A percentile compares a stretch with the other conserved stretches of the same genome.
These are phyloP conservation scores for Tridacna crocea DNA, from an alignment of 2,888 invertebrate genomes.

Conservation along the genomic window DNA sequence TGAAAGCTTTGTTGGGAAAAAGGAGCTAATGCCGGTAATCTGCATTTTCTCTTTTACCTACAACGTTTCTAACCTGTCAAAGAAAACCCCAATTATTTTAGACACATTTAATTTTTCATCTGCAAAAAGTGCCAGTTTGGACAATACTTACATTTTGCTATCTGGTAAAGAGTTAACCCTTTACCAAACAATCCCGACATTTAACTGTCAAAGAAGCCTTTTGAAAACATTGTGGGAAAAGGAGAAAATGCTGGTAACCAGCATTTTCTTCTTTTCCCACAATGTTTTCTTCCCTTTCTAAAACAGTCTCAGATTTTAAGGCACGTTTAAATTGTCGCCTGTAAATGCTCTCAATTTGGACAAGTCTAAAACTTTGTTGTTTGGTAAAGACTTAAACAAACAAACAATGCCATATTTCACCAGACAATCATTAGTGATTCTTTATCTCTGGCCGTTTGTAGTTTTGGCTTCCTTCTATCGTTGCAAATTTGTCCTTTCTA, in stretches of 20 bases:
- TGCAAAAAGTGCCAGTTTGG: no score
- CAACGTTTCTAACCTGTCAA: no score
- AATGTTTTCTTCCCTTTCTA: background rate
- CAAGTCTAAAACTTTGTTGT: background rate
- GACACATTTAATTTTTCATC: no score
- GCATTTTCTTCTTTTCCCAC: constrained; percentile 3
- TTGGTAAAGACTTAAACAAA: background rate
- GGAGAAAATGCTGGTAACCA: background rate
- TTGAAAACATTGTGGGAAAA: background rate
- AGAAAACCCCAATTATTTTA: no score
- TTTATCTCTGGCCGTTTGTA: no score
- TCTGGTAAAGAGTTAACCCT: no score
- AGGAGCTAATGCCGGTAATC: no score
- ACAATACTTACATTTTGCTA: no score
- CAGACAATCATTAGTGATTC: background rate
- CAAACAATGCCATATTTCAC: background rate
- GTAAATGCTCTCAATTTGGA: background rate
- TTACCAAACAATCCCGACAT: background rate
- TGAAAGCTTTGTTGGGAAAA: no score
- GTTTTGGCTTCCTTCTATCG: no score
- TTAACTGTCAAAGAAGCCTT: background rate
- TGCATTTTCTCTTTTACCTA: no score
- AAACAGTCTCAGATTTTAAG: background rate
- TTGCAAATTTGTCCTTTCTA: no score
- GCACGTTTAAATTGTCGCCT: background rate